A percentile compares a stretch with the other conserved stretches of the same genome.
phyloP scores from a whole-genome alignment of 2,797 vertebrate species.

The Thunnus albacares region DNA sequence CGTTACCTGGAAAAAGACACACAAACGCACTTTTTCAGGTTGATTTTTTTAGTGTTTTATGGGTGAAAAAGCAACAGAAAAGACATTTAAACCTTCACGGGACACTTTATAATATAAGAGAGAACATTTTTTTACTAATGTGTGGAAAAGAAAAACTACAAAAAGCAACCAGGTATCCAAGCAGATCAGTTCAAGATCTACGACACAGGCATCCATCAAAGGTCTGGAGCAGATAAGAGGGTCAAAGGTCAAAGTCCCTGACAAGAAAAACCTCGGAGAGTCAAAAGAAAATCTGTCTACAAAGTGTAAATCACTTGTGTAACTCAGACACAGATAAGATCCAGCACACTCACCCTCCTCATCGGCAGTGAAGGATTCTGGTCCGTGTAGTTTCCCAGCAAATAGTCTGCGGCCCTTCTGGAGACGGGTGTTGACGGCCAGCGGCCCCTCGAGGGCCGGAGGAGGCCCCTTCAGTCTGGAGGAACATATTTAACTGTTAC shows the following conservation, averaged over 20 bases:
- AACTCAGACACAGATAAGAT: neutral
- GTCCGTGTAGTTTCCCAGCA: conserved; percentile 79
- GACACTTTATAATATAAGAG: neutral
- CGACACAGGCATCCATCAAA: neutral
- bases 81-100: fast-evolving
- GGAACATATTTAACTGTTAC: neutral
- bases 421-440: conserved; percentile 82
- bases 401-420: conserved; percentile 81
- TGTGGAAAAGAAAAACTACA: neutral
- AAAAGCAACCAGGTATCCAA: neutral
- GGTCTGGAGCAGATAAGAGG: neutral
- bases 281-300: neutral
- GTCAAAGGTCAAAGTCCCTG: conserved; percentile 5
- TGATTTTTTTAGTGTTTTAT: no score
- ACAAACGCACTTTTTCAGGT: neutral
- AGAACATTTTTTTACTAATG: neutral
- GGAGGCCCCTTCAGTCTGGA: conserved; percentile 82
- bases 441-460: conserved; percentile 77
- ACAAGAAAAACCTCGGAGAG: neutral
- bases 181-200: neutral
- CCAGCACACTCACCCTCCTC: conserved; percentile 68
- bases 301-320: neutral
- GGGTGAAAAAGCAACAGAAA: fast-evolving
- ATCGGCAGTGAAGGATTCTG: conserved; percentile 84
- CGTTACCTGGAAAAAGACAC: conserved; percentile 73